These are phyloP conservation scores for Eupristina koningsbergeri DNA, from an alignment of 1,140 invertebrate species.

Conservation along the genomic window DNA sequence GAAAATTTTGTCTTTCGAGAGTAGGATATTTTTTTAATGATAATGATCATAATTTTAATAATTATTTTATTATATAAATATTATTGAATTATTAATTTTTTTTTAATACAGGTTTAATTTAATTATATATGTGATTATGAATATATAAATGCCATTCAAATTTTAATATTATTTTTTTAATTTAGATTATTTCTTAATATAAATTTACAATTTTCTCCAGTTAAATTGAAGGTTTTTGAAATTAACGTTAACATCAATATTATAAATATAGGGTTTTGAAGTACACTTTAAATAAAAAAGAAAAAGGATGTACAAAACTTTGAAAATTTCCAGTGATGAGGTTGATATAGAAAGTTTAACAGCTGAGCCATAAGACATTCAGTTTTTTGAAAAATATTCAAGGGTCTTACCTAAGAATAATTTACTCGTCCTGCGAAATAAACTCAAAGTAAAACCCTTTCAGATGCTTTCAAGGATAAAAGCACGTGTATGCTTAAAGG, in stretches of 20 bases:
- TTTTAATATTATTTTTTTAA: too few species aligned
- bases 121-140: too few species aligned
- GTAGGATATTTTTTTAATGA: too few species aligned
- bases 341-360: not conserved
- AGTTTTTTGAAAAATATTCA: conserved; percentile 35
- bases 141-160: too few species aligned
- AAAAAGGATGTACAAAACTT: not conserved
- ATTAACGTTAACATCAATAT: not conserved
- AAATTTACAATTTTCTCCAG: too few species aligned
- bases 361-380: not conserved
- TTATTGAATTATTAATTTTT: too few species aligned
- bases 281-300: not conserved
- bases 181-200: too few species aligned
- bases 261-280: not conserved
- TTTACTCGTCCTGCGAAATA: conserved; percentile 23
- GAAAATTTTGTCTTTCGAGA: too few species aligned
- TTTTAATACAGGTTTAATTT: too few species aligned
- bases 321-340: conserved; percentile 11
- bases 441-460: conserved; percentile 50
- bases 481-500: conserved; percentile 22
- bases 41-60: too few species aligned
- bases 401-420: conserved; percentile 31
- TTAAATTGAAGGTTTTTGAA: not conserved
- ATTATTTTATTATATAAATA: too few species aligned
- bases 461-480: conserved; percentile 43